These are phyloP conservation scores for Lathamus discolor DNA, from an alignment of 2,113 vertebrate genomes.

Conservation along the genomic window DNA sequence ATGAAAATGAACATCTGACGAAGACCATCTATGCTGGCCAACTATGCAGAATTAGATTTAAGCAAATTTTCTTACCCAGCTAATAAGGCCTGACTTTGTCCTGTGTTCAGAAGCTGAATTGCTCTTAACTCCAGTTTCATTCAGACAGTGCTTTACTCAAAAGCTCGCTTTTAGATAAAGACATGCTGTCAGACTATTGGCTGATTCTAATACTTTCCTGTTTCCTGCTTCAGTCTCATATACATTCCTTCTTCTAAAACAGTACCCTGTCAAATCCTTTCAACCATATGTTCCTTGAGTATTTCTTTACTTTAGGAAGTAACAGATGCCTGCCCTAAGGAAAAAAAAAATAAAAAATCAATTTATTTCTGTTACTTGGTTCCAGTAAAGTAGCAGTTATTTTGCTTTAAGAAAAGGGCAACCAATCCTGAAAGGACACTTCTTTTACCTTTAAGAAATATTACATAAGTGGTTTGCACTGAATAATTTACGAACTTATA, in stretches of 20 bases:
- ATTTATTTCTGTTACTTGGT: constrained; percentile 56
- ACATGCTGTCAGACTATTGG: not conserved
- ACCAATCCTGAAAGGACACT: constrained; percentile 16
- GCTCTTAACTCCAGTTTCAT: not conserved
- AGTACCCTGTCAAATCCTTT: constrained; percentile 5
- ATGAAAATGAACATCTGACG: not conserved
- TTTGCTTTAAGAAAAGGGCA: constrained; percentile 47
- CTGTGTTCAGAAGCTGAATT: not conserved
- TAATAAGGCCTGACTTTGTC: not conserved
- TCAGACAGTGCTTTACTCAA: not conserved
- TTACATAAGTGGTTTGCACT: constrained; percentile 46
- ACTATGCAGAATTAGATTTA: not conserved
- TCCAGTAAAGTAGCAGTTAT: constrained; percentile 36
- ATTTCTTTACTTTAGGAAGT: constrained; percentile 54
- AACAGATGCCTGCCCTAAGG: constrained; percentile 25
- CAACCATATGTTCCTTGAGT: constrained; percentile 35
- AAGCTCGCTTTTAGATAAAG: constrained; percentile 3
- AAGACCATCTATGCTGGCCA: not conserved
- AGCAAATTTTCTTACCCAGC: not conserved
- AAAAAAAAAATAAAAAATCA: not conserved
- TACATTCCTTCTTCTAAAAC: not conserved
- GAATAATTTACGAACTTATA: constrained; percentile 61
- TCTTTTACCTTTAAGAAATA: constrained; percentile 56
- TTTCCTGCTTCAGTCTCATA: constrained; percentile 10
- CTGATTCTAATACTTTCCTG: not conserved